These are phyloP conservation scores for Huso huso DNA, from an alignment of 2,797 vertebrate species.

Conservation along the genomic window DNA sequence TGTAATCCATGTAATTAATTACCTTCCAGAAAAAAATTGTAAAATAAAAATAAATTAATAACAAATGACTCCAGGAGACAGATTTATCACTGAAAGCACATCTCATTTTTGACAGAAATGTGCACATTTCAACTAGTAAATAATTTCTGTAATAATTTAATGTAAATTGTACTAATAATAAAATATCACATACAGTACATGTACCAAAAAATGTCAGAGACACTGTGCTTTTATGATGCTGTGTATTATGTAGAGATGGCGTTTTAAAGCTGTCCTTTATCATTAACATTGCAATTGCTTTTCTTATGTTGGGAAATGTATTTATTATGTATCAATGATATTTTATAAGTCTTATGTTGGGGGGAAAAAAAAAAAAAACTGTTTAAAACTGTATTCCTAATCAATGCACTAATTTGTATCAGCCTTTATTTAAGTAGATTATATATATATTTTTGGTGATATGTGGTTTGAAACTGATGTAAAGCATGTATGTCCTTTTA, in stretches of 20 bases:
- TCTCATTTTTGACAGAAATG: background rate
- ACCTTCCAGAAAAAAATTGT: too few species aligned
- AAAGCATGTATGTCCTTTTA: slow-evolving; percentile 2
- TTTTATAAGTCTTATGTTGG: slow-evolving; percentile 42
- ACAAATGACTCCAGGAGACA: too few species aligned
- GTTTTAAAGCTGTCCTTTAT: slow-evolving; percentile 11
- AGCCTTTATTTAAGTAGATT: slow-evolving; percentile 20
- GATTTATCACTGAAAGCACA: background rate
- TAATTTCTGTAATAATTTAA: slow-evolving; percentile 1
- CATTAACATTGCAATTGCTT: slow-evolving; percentile 38
- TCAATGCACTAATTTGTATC: slow-evolving; percentile 20
- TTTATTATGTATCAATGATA: slow-evolving; percentile 44
- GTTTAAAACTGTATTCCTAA: slow-evolving; percentile 44
- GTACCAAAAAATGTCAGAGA: slow-evolving; percentile 55
- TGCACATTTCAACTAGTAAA: slow-evolving; percentile 7
- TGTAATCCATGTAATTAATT: too few species aligned
- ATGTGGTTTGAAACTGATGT: background rate
- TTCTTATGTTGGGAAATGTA: slow-evolving; percentile 38
- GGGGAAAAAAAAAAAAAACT: slow-evolving; percentile 44
- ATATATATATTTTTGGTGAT: slow-evolving; percentile 35
- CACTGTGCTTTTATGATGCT: slow-evolving; percentile 49
- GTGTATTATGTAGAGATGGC: slow-evolving; percentile 29
- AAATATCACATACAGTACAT: slow-evolving; percentile 36
- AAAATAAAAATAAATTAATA: too few species aligned
- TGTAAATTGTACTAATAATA: background rate